Evolutionary conservation across 35 echinoderm and acorn worm genomes (phyloP).

Genomic region (Apostichopus japonicus): DNA sequence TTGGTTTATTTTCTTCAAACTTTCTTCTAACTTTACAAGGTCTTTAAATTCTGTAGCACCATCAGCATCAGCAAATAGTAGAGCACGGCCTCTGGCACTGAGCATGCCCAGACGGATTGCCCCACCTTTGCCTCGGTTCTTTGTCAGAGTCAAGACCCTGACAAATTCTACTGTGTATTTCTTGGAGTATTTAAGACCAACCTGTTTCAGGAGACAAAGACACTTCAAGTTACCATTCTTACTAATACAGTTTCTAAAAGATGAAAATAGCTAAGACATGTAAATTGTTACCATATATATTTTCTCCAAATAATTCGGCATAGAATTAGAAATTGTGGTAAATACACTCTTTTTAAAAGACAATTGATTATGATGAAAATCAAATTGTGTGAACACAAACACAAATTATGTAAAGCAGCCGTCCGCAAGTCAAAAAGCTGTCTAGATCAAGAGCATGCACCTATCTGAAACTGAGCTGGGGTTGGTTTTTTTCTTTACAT

Average conservation of each 20-base stretch:
- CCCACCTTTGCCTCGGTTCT: constrained; percentile 94
- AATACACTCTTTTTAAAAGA: too few species aligned
- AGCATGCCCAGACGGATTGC: constrained; percentile 94
- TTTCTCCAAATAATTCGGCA: background rate
- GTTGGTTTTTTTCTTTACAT: too few species aligned
- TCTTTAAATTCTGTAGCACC: constrained; percentile 97
- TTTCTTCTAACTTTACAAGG: constrained; percentile 74
- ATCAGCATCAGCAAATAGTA: constrained; percentile 99
- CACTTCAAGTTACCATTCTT: background rate
- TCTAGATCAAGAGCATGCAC: too few species aligned
- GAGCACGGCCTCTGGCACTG: constrained; percentile 81
- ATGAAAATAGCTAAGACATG: background rate
- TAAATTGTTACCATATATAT: background rate
- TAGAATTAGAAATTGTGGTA: background rate
- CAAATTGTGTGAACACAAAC: too few species aligned
- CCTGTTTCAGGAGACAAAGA: constrained; percentile 49
- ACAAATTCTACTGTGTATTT: constrained; percentile 75
- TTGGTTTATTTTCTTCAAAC: constrained; percentile 70
- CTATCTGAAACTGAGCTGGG: too few species aligned
- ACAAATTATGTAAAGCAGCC: too few species aligned
- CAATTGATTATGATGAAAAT: too few species aligned
- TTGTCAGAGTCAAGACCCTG: constrained; percentile 78
- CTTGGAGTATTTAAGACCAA: constrained; percentile 88
- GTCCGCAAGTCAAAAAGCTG: too few species aligned
- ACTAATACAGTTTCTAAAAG: too few species aligned